phyloP scores from a whole-genome alignment of 2,888 invertebrate species.

The Empis stercorea region DNA sequence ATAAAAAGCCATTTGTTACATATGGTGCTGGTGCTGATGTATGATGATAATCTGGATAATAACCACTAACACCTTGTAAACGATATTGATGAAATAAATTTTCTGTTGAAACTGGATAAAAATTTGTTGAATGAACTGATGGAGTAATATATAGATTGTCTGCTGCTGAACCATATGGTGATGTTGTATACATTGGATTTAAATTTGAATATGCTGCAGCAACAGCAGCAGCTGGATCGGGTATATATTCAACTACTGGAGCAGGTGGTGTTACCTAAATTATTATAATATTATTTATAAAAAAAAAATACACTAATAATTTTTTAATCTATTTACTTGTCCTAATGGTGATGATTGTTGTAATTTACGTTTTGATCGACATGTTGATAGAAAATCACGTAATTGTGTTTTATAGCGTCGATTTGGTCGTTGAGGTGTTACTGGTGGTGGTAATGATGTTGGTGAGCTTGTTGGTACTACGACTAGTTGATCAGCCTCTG shows the following conservation, averaged over 20 bases:
- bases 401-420: conserved; percentile 88
- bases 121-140: conserved; percentile 52
- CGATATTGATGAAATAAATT: conserved; percentile 85
- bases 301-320: no score
- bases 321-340: conserved; percentile 32
- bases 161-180: conserved; percentile 59
- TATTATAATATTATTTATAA: no score
- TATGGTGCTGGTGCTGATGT: conserved; percentile 48
- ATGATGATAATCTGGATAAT: conserved; percentile 66
- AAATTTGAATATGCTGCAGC: conserved; percentile 70
- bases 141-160: conserved; percentile 39
- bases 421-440: conserved; percentile 67
- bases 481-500: conserved; percentile 67
- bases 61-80: conserved; percentile 58
- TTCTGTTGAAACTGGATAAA: conserved; percentile 63
- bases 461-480: conserved; percentile 44
- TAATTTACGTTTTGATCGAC: conserved; percentile 65
- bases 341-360: conserved; percentile 34
- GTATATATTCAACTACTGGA: conserved; percentile 37
- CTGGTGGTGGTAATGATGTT: conserved; percentile 42
- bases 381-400: conserved; percentile 83
- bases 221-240: conserved; percentile 44
- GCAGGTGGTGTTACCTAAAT: conserved; percentile 28
- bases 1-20: conserved; percentile 69
- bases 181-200: conserved; percentile 61